Evolutionary conservation across 2,797 vertebrate species (phyloP).

Genomic region (Lacerta viridis): DNA sequence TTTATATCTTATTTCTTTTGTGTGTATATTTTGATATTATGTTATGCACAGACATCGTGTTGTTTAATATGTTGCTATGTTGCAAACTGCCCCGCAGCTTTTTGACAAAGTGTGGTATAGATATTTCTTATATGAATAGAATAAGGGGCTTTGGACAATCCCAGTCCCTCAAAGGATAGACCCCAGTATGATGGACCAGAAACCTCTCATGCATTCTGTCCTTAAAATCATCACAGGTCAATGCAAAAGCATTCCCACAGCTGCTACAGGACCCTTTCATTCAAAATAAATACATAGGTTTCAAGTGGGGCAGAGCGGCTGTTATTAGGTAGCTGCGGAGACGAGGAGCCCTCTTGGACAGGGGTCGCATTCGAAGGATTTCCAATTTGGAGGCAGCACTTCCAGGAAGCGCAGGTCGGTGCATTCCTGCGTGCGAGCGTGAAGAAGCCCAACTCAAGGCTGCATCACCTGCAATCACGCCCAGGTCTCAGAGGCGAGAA

Average conservation of each 20-base stretch:
- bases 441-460: background rate
- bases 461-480: background rate
- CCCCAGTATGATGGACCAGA: background rate
- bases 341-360: background rate
- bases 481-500: background rate
- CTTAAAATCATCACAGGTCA: background rate
- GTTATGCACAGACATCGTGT: no score
- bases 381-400: background rate
- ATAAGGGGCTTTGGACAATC: background rate
- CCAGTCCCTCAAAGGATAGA: no score
- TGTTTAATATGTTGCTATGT: no score
- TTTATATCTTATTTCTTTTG: no score
- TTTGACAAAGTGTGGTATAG: no score
- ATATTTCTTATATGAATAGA: background rate
- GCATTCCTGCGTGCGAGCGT: background rate
- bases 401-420: background rate
- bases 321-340: background rate
- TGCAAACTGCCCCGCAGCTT: no score
- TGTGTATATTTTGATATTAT: no score
- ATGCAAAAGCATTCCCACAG: no score
- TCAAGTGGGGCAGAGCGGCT: background rate
- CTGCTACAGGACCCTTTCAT: no score
- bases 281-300: background rate
- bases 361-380: no score
- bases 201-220: background rate